phyloP scores from a whole-genome alignment of 2,797 vertebrate genomes.

The Tadarida brasiliensis region DNA sequence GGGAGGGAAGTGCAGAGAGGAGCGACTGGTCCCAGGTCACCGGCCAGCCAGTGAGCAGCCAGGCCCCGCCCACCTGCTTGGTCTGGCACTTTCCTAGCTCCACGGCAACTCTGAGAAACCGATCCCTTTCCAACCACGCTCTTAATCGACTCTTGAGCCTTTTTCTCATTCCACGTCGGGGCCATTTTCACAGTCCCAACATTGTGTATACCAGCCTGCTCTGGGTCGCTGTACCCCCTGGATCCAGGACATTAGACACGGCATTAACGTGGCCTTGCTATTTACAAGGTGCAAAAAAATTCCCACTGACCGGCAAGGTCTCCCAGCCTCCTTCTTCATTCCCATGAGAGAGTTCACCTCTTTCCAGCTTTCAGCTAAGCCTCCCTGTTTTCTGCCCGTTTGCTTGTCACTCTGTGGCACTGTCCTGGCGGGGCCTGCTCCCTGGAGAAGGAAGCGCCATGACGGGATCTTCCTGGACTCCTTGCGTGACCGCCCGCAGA shows the following conservation, averaged over 20 bases:
- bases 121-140: neutral
- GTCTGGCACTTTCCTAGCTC: neutral
- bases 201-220: neutral
- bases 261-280: neutral
- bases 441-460: rapidly evolving
- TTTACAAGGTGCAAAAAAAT: neutral
- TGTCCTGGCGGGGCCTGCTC: neutral
- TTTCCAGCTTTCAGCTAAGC: neutral
- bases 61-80: neutral
- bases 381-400: neutral
- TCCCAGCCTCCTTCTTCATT: neutral
- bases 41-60: rapidly evolving
- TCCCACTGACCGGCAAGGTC: neutral
- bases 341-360: neutral
- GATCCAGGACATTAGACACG: neutral
- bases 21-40: neutral
- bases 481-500: neutral
- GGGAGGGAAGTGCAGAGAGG: neutral
- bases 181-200: neutral
- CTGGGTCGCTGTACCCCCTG: neutral
- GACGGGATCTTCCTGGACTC: neutral
- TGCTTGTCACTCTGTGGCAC: neutral
- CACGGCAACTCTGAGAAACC: no score
- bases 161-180: neutral
- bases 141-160: neutral